A percentile compares a stretch with the other conserved stretches of the same genome.
Conservation (phyloP, 1,140 invertebrate species). For the Drosophila kohkoa region DNA sequence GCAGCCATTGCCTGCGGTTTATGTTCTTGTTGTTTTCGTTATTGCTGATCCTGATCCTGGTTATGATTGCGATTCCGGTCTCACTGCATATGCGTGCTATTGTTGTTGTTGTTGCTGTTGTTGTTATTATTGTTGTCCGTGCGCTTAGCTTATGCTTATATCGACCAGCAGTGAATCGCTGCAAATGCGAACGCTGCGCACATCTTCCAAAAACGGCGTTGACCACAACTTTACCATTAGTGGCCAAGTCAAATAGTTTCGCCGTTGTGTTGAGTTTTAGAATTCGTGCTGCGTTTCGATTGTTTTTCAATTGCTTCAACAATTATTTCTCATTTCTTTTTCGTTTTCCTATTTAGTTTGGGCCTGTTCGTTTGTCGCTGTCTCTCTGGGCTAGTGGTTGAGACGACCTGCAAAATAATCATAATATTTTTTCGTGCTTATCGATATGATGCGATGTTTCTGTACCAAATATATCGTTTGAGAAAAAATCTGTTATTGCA, state of each 20-base stretch:
- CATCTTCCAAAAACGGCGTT: slow-evolving; percentile 39
- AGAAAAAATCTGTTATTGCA: too few species aligned
- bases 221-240: slow-evolving; percentile 33
- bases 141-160: slow-evolving; percentile 43
- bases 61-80: slow-evolving; percentile 7
- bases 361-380: slow-evolving; percentile 43
- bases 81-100: slow-evolving; percentile 8
- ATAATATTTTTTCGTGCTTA: neutral
- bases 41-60: slow-evolving; percentile 3
- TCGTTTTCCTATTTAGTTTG: slow-evolving; percentile 16
- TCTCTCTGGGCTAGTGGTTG: slow-evolving; percentile 38
- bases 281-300: too few species aligned
- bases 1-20: slow-evolving; percentile 56
- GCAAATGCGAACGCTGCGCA: slow-evolving; percentile 43
- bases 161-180: slow-evolving; percentile 46
- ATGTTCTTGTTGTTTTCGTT: neutral
- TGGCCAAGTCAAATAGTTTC: neutral
- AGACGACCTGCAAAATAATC: slow-evolving; percentile 3
- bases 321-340: slow-evolving; percentile 43
- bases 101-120: slow-evolving; percentile 11
- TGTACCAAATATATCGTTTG: too few species aligned
- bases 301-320: slow-evolving; percentile 1
- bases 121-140: neutral
- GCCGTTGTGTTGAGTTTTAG: too few species aligned
- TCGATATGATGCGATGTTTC: slow-evolving; percentile 11